phyloP scores from a whole-genome alignment of 2,113 vertebrate species.

The Zosterops japonicus region DNA sequence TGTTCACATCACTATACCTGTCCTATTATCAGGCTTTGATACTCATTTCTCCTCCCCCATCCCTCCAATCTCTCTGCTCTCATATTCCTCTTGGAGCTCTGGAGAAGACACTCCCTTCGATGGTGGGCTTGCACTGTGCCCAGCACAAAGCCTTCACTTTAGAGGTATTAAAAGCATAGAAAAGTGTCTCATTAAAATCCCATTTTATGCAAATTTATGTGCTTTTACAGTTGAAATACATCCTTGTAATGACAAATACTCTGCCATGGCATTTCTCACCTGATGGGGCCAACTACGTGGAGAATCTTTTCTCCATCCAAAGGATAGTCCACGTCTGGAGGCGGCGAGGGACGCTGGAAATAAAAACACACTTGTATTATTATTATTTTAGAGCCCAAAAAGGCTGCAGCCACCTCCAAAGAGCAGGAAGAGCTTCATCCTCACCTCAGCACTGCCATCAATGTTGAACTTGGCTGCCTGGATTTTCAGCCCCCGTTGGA shows the following conservation, averaged over 20 bases:
- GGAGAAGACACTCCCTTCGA: neutral
- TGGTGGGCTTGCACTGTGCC: neutral
- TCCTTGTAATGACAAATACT: neutral
- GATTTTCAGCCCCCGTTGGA: slow-evolving; percentile 92
- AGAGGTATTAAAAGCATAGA: neutral
- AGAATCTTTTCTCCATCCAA: slow-evolving; percentile 95
- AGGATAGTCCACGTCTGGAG: slow-evolving; percentile 92
- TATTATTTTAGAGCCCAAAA: neutral
- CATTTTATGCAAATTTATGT: neutral
- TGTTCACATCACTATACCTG: neutral
- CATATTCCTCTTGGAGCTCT: neutral
- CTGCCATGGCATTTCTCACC: slow-evolving; percentile 72
- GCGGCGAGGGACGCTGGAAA: slow-evolving; percentile 85
- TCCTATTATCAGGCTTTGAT: no score
- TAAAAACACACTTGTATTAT: neutral
- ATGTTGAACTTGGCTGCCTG: slow-evolving; percentile 95
- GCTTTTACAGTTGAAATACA: neutral
- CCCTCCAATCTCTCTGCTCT: neutral
- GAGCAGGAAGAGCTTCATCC: neutral
- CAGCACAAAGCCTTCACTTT: neutral
- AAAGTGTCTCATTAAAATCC: neutral
- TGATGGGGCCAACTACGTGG: slow-evolving; percentile 90
- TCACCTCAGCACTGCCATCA: slow-evolving; percentile 87
- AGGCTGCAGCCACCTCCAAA: neutral
- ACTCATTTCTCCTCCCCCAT: neutral